Base-by-base conservation (phyloP, 92 coral and sea anemone species). In the Diadumene lineata region DNA sequence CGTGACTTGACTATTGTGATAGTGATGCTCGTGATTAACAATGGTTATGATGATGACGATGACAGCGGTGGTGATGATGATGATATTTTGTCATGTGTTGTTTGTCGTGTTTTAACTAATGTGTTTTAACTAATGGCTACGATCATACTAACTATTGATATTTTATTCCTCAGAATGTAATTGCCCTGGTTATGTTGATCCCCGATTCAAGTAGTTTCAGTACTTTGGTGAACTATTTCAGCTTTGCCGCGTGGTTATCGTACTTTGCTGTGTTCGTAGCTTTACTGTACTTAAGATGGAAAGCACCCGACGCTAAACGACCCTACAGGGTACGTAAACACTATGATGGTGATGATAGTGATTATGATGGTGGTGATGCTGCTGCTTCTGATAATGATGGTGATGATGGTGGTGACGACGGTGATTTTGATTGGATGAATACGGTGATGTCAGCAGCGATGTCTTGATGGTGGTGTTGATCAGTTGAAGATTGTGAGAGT, bases 201-300 rank as follows among this genome's bases (percentile, higher is more conserved):
- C 98, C 98, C 11, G 98, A 94, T 48, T 83, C 98, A 34, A 83
- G 92, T 61, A 66, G 72, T 32, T 94, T 94, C 86, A 66, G 88
- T 50, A 92, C 97, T 1, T 92, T 94, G 0, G 92, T 94, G 27
- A 92, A 94, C 81, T 94, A 94, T 88, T 94, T 94, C 86, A 94
- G 97, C 68, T 94, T 94, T 81, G 97, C 98, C 7, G 97, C 98
- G 27, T 94, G 98, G 98, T 64, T 94, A 27, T 91, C 97, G 33
- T 94, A 94, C 90, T 90, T 90, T 31, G 86, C 98, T 1, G 92
- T 92, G 67, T 77, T 94, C 43, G 27, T n/a, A 43, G 98, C 97
- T 44, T 68, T 94, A 43, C 77, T 94, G 11, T 94, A 88, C 90
- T 83, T 94, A 64, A 83, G 98, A 63, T 91, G 87, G 90, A 86